Percentiles rank a stretch among this genome's conserved stretches.
These are phyloP conservation scores for Acanthosoma haemorrhoidale DNA, from an alignment of 2,888 invertebrate genomes.

Conservation along the genomic window DNA sequence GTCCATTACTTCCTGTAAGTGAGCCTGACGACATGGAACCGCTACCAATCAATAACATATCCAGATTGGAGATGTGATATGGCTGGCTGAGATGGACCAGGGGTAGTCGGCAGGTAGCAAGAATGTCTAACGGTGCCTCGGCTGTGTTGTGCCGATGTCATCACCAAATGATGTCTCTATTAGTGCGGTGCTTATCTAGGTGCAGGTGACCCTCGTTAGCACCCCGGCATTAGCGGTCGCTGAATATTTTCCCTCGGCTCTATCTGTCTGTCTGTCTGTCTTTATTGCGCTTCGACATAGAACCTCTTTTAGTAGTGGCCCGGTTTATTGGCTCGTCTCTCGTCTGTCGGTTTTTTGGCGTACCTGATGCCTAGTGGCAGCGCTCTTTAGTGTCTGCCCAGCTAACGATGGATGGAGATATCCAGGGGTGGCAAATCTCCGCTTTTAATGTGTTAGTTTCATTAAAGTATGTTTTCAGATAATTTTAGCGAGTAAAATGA, in stretches of 20 bases:
- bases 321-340: neutral
- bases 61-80: neutral
- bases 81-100: neutral
- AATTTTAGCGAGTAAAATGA: no score
- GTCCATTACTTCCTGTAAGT: neutral
- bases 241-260: neutral
- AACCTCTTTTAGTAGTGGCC: neutral
- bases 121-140: neutral
- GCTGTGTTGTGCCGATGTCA: neutral
- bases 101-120: neutral
- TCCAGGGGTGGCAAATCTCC: no score
- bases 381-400: no score
- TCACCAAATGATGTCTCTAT: constrained; percentile 7
- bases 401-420: no score
- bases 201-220: constrained; percentile 9
- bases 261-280: no score
- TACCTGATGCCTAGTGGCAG: neutral
- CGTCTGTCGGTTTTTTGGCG: neutral
- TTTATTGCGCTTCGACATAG: constrained; percentile 2
- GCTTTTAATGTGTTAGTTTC: no score
- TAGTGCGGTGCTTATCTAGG: constrained; percentile 5
- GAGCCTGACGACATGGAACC: neutral
- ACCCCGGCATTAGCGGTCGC: neutral
- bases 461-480: no score
- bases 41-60: neutral